Conservation (phyloP, 2,797 vertebrate genomes). For the Euphonia xanthogaster region DNA sequence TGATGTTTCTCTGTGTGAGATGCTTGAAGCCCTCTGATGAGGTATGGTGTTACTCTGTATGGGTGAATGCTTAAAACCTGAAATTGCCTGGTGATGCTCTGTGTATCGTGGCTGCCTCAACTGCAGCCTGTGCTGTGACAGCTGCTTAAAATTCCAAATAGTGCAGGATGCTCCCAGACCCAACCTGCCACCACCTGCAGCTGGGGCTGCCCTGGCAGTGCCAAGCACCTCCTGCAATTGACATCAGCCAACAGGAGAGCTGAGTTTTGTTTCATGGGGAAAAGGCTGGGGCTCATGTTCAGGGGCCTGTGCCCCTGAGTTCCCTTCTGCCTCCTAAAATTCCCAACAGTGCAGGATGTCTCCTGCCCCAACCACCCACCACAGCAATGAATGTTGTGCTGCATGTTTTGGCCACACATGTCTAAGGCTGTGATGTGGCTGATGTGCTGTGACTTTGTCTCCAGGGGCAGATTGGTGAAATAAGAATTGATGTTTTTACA, state of each 20-base stretch:
- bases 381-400: not conserved
- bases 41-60: too few relatives aligned
- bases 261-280: not conserved
- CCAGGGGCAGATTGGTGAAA: not conserved
- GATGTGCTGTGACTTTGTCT: not conserved
- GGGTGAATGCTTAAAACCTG: too few relatives aligned
- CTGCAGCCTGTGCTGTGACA: too few relatives aligned
- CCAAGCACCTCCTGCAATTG: not conserved
- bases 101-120: too few relatives aligned
- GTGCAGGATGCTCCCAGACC: too few relatives aligned
- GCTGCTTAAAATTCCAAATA: too few relatives aligned
- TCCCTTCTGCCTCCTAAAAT: not conserved
- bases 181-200: not conserved
- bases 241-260: not conserved
- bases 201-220: not conserved
- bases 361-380: not conserved
- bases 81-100: too few relatives aligned
- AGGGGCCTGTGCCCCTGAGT: not conserved
- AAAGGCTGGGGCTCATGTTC: accelerated
- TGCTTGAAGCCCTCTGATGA: too few relatives aligned
- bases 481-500: not conserved
- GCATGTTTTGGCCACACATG: accelerated
- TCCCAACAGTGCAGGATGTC: not conserved
- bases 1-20: too few relatives aligned
- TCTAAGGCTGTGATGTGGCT: not conserved